These are phyloP conservation scores for Riptortus pedestris DNA, from an alignment of 1,140 invertebrate species.

Conservation along the genomic window DNA sequence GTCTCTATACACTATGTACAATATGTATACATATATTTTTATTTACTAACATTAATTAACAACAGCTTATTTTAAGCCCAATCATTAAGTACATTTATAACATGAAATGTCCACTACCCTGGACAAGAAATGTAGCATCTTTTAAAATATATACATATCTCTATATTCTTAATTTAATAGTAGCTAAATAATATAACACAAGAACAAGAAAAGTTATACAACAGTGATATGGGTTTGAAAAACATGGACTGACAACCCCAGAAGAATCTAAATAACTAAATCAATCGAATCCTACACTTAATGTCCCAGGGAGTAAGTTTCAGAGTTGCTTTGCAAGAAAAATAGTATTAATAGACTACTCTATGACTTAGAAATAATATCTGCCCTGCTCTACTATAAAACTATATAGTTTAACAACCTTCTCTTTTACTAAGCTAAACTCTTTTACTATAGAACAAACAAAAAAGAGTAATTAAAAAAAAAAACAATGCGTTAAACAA, in stretches of 20 bases:
- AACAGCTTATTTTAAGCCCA: constrained; percentile 27
- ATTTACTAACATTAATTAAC: constrained; percentile 29
- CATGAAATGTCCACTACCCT: constrained; percentile 6
- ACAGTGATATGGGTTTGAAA: background rate
- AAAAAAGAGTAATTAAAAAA: background rate
- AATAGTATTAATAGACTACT: constrained; percentile 7
- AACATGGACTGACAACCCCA: background rate
- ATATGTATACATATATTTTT: constrained; percentile 24
- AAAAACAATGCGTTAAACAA: background rate
- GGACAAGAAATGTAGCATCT: background rate
- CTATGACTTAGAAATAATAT: constrained; percentile 17
- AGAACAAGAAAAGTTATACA: background rate
- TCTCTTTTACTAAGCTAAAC: background rate
- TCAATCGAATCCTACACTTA: background rate
- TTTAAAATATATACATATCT: background rate
- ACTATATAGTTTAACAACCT: constrained; percentile 15
- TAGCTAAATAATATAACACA: background rate
- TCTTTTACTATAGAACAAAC: background rate
- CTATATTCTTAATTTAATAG: background rate
- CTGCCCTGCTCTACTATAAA: constrained; percentile 8
- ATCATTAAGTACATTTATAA: constrained; percentile 22
- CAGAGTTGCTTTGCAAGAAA: background rate
- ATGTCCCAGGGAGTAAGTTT: constrained; percentile 9
- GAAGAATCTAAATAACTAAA: background rate
- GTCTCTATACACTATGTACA: constrained; percentile 29